These are phyloP conservation scores for Lysiphlebus fabarum DNA, from an alignment of 1,140 invertebrate genomes.

Conservation along the genomic window DNA sequence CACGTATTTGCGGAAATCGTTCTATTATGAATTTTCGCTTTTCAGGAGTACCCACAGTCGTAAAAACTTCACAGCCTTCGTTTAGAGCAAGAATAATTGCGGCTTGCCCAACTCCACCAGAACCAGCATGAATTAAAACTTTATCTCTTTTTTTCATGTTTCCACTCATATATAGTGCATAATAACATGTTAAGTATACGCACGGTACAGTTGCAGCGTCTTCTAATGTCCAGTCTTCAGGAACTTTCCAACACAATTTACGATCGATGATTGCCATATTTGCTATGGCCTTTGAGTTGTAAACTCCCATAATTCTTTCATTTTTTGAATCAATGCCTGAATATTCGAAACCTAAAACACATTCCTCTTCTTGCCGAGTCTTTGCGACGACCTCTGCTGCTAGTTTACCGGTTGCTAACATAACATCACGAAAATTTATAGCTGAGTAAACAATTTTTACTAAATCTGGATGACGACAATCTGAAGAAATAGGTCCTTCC, in stretches of 20 bases:
- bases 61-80: constrained; percentile 66
- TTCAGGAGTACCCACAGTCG: constrained; percentile 68
- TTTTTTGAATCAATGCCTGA: constrained; percentile 59
- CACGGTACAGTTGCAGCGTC: constrained; percentile 87
- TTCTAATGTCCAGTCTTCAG: constrained; percentile 77
- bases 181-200: constrained; percentile 81
- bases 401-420: constrained; percentile 73
- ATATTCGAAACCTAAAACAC: constrained; percentile 72
- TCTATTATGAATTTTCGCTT: constrained; percentile 68
- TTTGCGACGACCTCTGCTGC: constrained; percentile 60
- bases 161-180: constrained; percentile 65
- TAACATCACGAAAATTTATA: constrained; percentile 76
- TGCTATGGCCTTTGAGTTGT: constrained; percentile 57
- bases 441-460: constrained; percentile 63
- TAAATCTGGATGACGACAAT: constrained; percentile 41
- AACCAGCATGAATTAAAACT: constrained; percentile 72
- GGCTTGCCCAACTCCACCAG: constrained; percentile 76
- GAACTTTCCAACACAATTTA: constrained; percentile 73
- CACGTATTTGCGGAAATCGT: constrained; percentile 64
- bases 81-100: constrained; percentile 69
- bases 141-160: constrained; percentile 62
- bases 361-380: constrained; percentile 61
- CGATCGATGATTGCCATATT: constrained; percentile 62
- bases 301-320: constrained; percentile 70
- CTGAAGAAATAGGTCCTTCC: constrained; percentile 57